These are phyloP conservation scores for Mycteria americana DNA, from an alignment of 2,797 vertebrate species.

Conservation along the genomic window DNA sequence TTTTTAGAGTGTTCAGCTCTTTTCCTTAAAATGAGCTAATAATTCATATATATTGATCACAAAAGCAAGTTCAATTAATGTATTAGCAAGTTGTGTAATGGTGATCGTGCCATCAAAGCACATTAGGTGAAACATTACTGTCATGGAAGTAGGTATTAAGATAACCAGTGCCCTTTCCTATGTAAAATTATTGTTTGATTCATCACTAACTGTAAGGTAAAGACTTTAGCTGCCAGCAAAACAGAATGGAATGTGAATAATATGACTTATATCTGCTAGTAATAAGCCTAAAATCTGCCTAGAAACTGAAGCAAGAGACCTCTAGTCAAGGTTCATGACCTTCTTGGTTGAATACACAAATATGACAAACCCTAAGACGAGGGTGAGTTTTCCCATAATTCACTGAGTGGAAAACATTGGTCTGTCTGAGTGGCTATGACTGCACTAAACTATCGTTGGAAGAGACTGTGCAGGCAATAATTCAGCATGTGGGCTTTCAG, in stretches of 20 bases:
- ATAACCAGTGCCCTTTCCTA: background rate
- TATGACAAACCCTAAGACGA: background rate
- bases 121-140: background rate
- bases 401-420: background rate
- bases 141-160: background rate
- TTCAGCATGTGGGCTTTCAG: slow-evolving; percentile 19
- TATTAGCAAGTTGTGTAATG: background rate
- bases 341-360: background rate
- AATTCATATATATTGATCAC: background rate
- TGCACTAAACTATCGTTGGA: background rate
- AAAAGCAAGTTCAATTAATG: background rate
- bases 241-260: background rate
- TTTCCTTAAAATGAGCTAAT: background rate
- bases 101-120: background rate
- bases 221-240: background rate
- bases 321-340: background rate
- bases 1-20: background rate
- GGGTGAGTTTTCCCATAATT: background rate
- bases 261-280: background rate
- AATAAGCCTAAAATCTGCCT: background rate
- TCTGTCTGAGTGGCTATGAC: background rate
- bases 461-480: background rate
- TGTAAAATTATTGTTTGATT: slow-evolving; percentile 14
- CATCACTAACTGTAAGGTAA: background rate
- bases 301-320: background rate